Evolutionary conservation across 2,888 invertebrate genomes (phyloP), one percentile per base, ranked within the genome.

Genomic region (Synanthedon formicaeformis): DNA sequence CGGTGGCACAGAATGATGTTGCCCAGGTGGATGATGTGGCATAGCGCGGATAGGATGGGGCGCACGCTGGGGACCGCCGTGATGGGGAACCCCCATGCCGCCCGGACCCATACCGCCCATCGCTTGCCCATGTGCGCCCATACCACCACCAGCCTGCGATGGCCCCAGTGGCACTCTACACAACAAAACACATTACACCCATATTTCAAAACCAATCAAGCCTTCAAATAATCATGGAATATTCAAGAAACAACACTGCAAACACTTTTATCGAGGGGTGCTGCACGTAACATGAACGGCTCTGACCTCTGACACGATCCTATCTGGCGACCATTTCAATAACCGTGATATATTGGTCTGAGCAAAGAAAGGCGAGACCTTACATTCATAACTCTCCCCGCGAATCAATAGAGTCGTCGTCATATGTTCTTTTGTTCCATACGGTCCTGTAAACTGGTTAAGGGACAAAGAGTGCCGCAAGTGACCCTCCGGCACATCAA

Each of bases 401-500:
- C 65, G 66, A 61, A 68, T 81, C 76, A 83, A 85, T 82, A 74
- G 69, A 78, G 71, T 71, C 69, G 68, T 75, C 72, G 80, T 84
- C 85, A 84, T 81, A 85, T 83, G 81, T 75, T 80, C 72, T 72
- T 63, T 79, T 79, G 70, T 78, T 50, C 23, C 1, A 45, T 57
- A 51, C 52, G 59, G 63, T 73, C 77, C 75, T 71, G 70, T 55
- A 71, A 83, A 86, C 78, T 75, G 85, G 85, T 81, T 60, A 54
- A 55, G 59, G 61, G 60, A 86, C 78, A 87, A 86, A 77, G 78
- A 72, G 75, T 71, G 82, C 82, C 82, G 76, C 85, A 85, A 84
- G 81, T 75, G 75, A 83, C 86, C 87, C 87, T 86, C 81, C 2
- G 75, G 77, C 75, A 65, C 75, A 85, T 83, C 82, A 85, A 85